Conservation (phyloP, 2,113 vertebrate genomes). For the western clawed frog (Xenopus tropicalis) region DNA sequence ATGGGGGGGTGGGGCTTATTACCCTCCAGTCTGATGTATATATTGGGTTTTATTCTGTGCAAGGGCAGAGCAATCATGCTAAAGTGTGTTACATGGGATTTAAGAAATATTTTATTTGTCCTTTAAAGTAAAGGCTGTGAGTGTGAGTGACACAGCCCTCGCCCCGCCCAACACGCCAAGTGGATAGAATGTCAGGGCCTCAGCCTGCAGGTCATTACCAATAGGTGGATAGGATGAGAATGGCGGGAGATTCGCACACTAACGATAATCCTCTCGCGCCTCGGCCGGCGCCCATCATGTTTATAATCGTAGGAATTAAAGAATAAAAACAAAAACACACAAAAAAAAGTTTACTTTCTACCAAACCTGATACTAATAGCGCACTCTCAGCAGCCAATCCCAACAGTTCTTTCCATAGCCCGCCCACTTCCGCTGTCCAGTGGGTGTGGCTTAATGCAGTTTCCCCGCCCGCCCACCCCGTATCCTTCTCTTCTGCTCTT, state of each 20-base stretch:
- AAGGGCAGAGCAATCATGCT: no score
- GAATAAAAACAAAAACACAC: constrained; percentile 31
- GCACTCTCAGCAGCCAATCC: constrained; percentile 20
- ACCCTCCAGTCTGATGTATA: no score
- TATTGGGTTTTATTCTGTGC: no score
- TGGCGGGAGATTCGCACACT: background rate
- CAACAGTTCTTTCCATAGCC: constrained; percentile 6
- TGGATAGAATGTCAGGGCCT: background rate
- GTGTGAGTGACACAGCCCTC: background rate
- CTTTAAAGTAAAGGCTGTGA: background rate
- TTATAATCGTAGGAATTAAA: constrained; percentile 39
- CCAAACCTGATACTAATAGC: constrained; percentile 16
- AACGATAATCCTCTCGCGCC: background rate
- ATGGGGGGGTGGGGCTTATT: no score
- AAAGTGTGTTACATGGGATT: background rate
- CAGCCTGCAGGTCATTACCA: background rate
- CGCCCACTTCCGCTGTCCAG: background rate
- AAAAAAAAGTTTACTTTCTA: constrained; percentile 19
- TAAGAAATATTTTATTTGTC: background rate
- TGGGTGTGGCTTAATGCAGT: constrained; percentile 13
- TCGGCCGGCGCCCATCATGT: constrained; percentile 6
- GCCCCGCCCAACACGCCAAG: background rate
- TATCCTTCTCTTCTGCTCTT: constrained; percentile 30
- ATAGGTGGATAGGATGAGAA: background rate
- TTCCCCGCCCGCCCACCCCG: background rate